Evolutionary conservation across 2,113 vertebrate species (phyloP).

Genomic region (Holacanthus passer): DNA sequence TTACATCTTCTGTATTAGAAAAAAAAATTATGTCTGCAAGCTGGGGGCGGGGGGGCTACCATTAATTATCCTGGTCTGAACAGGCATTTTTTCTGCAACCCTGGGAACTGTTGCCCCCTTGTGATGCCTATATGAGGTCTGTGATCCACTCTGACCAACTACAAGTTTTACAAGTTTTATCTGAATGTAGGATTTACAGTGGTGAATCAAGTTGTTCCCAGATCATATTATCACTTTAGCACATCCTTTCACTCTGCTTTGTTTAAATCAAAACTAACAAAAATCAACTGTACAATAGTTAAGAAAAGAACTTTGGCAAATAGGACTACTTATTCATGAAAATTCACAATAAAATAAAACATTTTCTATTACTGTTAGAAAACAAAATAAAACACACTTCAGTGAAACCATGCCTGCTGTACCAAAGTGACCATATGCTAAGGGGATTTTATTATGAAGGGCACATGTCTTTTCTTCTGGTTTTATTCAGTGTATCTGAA

Average conservation of each 20-base stretch:
- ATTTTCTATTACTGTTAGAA: too few species aligned
- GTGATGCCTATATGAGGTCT: neutral
- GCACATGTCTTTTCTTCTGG: neutral
- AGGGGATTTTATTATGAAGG: constrained; percentile 66
- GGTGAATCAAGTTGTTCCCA: neutral
- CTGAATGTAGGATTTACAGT: neutral
- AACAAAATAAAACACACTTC: neutral
- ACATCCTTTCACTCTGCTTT: neutral
- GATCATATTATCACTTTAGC: neutral
- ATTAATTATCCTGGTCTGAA: neutral
- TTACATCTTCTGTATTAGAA: neutral
- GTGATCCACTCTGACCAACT: neutral
- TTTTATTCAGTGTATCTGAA: neutral
- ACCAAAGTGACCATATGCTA: neutral
- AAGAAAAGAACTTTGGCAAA: neutral
- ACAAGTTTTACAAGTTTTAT: neutral
- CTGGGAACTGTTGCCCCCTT: neutral
- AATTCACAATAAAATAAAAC: neutral
- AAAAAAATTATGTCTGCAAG: neutral
- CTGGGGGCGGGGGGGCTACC: too few species aligned
- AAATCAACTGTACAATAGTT: neutral
- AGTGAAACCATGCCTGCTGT: neutral
- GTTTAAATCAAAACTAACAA: neutral
- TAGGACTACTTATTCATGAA: too few species aligned
- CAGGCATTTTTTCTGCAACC: neutral